Evolutionary conservation across 37 sponge, comb jelly and placozoan genomes (phyloP), one percentile per base, ranked within the genome.

Genomic region (Lycopodina hypogea): DNA sequence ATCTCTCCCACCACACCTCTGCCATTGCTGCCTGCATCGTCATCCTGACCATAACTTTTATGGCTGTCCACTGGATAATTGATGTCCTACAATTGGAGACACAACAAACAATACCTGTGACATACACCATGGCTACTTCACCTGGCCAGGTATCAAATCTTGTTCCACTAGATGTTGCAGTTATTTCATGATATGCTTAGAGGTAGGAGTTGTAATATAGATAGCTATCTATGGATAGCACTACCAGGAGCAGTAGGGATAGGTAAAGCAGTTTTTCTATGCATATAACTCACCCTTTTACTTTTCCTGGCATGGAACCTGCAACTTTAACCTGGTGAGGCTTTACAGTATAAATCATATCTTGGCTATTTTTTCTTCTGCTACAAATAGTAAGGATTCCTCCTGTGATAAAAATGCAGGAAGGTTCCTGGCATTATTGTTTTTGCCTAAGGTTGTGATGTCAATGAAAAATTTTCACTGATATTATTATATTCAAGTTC

Each of bases 211-310:
- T 0, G 79, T 75, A 0, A 60, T 30, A 23, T 84, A 91, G 77
- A 71, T 28, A 8, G 76, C 60, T 65, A 88, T 91, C 19, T 62
- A 68, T 50, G 76, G 0, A 77, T 53, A 22, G 78, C 79, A 56
- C 92, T 91, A 0, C 92, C 37, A 69, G 77, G 24, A 83, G 69
- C 0, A 41, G 80, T n/a, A 19, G 67, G 72, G n/a, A 84, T 88
- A 7, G 71, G 83, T 50, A 87, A 60, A 0, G 92, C 77, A 12
- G 88, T 80, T n/a, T 58, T 79, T 52, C 92, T 91, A 73, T 83
- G 88, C 9, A 81, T 83, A 52, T 91, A 91, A 45, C 81, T n/a
- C n/a, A n/a, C n/a, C 7, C 71, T 50, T 81, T 77, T 15, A 23
- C 52, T 29, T 40, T 81, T 15, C 70, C 38, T 28, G 8, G 17